Evolutionary conservation across 2,113 vertebrate species (phyloP), one percentile per base, ranked within the genome.

Genomic region (Cyprinodon variegatus): DNA sequence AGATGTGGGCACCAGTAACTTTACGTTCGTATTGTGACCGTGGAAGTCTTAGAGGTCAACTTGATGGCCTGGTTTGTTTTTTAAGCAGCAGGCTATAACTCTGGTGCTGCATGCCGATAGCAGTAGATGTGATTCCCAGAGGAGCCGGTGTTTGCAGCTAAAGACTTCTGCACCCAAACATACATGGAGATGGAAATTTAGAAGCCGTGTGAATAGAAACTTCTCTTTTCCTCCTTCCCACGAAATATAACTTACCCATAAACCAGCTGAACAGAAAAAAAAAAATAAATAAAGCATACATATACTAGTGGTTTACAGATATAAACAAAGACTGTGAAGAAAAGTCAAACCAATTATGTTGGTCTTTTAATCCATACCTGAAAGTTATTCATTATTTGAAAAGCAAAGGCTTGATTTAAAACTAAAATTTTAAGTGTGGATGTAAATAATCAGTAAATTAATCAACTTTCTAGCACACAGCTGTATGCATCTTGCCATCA

Each of bases 121-220:
- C 45, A 68, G 74, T 88, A 92, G 87, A 89, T 89, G 89, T 75
- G 85, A 77, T 71, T 90, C 90, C 83, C 81, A 36, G 66, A 83
- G 83, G 81, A 88, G 50, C n/a, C 9, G 2, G 17, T 1, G 70
- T 71, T 72, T 39, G 68, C 67, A 65, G 74, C 65, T 82, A 68
- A 80, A 77, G 41, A 61, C 74, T 72, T 45, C 11, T 65, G 75
- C 63, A 79, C 73, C 77, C 76, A 82, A 87, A 77, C 75, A 67
- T 11, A 50, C 61, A 8, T 29, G 22, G 39, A 4, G 38, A 67
- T 41, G 36, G 20, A 72, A 38, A 45, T 48, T 48, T 7, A 17
- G 9, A 53, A 53, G 14, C 41, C 41, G 20, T 8, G 62, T n/a
- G 38, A 17, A 43, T 29, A 37, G 12, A 61, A 3, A 60, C 59